Evolutionary conservation across 1,140 invertebrate genomes (phyloP).

Genomic region (Trichonephila clavata): DNA sequence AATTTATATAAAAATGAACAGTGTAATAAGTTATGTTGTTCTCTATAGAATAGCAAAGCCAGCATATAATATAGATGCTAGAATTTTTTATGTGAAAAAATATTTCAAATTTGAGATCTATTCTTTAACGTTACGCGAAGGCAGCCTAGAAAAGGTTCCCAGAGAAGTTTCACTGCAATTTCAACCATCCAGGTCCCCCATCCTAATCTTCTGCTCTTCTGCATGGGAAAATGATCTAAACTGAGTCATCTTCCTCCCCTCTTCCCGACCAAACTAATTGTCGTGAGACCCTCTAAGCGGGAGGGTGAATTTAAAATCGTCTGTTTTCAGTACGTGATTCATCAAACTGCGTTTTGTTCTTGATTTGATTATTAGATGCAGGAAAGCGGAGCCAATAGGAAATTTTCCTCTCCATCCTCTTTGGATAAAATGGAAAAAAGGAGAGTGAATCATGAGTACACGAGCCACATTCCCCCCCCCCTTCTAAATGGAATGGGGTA

Average conservation of each 20-base stretch:
- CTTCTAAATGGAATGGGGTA: background rate
- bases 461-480: background rate
- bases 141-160: no score
- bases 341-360: conserved; percentile 2
- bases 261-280: background rate
- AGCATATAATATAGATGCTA: no score
- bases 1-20: no score
- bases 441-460: background rate
- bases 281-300: background rate
- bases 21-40: no score
- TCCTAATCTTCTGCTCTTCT: background rate
- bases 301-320: conserved; percentile 22
- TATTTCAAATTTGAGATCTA: no score
- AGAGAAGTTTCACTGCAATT: no score
- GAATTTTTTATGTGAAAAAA: no score
- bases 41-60: no score
- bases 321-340: conserved; percentile 43
- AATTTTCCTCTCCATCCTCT: background rate
- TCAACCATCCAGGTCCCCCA: background rate
- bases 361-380: background rate
- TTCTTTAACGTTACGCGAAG: no score
- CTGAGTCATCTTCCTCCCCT: background rate
- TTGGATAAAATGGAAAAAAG: background rate
- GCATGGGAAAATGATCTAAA: background rate
- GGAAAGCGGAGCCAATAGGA: background rate